Base-by-base conservation (phyloP, 2,888 invertebrate genomes). In the Macrophya annulata region DNA sequence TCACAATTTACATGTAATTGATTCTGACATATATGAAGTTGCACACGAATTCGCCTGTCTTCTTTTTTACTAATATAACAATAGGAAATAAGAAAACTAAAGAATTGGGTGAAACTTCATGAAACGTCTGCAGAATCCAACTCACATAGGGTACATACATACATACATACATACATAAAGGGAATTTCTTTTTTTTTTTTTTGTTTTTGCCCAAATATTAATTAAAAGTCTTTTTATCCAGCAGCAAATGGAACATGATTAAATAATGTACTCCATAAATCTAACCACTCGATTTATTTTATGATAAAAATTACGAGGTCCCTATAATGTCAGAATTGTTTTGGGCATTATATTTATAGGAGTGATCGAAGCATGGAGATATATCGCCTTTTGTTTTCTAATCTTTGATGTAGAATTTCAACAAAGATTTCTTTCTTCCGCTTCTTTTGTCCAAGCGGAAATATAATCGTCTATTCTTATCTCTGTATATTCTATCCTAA, bases 341-440 rank as follows among this genome's bases (percentile, higher is more conserved):
- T 17, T 15, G 37, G 68, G 68, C 6, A 6, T 68, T n/a, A 25
- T 4, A 1, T 12, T 4, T 65, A 10, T 25, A 37, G 37, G 31
- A 31, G 68, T 68, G 37, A 37, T 68, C 68, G 68, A 68, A 68
- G 68, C 68, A 68, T 74, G 45, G 74, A 43, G 74, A n/a, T 21
- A n/a, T 21, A 45, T 74, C 74, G 74, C 43, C 21, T 48, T 45
- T 74, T 45, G 45, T 74, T 12, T 21, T 48, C 45, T 72, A 40
- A 72, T 72, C 71, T 40, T 8, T 21, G 37, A 71, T 17, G 17
- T 59, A 37, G 12, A 17, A 17, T 17, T 68, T 37, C 68, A 17
- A 8, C 71, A n/a, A n/a, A 71, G 37, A 68, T 37, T 15, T 71
- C 8, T 17, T 71, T 71, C 40, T 21, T 62, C 71, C 40, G 17